A percentile compares a stretch with the other conserved stretches of the same genome.
phyloP scores from a whole-genome alignment of 2,888 invertebrate genomes.

The Gibbula magus region DNA sequence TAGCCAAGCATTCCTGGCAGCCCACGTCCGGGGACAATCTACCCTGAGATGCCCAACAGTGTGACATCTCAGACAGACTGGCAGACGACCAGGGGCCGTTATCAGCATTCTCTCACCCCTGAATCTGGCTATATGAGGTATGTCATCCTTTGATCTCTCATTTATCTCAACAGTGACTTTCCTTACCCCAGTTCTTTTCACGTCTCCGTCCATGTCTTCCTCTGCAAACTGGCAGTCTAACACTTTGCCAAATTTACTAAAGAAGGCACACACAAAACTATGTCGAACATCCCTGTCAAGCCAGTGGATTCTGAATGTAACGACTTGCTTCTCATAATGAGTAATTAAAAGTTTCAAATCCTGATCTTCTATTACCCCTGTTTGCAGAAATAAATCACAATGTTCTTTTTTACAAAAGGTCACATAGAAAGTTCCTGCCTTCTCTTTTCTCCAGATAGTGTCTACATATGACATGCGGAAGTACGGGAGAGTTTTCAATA shows the following conservation, averaged over 20 bases:
- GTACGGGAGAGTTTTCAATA: background rate
- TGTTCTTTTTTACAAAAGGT: no score
- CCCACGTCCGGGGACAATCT: background rate
- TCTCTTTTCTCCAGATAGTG: no score
- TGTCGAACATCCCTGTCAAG: background rate
- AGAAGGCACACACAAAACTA: background rate
- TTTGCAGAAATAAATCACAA: no score
- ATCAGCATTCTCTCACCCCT: background rate
- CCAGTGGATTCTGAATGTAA: background rate
- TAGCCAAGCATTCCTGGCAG: background rate
- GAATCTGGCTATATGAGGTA: background rate
- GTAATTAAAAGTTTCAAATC: background rate
- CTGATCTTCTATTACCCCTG: background rate
- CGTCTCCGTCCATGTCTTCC: background rate
- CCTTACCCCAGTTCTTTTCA: background rate
- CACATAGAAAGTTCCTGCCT: no score
- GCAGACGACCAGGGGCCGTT: background rate
- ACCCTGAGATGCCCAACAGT: background rate
- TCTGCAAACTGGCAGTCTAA: background rate
- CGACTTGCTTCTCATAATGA: no score
- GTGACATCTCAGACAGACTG: background rate
- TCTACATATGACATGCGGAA: background rate
- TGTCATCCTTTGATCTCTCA: background rate
- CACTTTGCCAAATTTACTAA: background rate
- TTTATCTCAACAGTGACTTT: background rate